These are phyloP conservation scores for Zoanthus sansibaricus DNA, from an alignment of 92 coral and sea anemone species.

Conservation along the genomic window DNA sequence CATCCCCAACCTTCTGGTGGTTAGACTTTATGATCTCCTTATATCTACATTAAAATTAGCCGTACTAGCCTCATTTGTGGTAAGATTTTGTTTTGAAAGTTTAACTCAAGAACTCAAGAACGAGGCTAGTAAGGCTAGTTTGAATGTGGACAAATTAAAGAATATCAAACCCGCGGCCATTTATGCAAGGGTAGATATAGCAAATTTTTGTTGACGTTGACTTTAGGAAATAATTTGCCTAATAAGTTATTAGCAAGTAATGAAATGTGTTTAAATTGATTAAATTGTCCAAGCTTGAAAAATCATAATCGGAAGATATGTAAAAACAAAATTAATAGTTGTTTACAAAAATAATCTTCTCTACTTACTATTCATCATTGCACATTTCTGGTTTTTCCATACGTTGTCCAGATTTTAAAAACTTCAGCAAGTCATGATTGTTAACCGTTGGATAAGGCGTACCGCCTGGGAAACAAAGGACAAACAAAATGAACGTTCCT, in stretches of 20 bases:
- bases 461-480: conserved; percentile 6
- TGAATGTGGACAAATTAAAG: too few relatives aligned
- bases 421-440: conserved; percentile 38
- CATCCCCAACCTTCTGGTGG: too few relatives aligned
- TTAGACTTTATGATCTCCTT: too few relatives aligned
- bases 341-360: not conserved
- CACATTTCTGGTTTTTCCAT: conserved; percentile 41
- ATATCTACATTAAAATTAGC: too few relatives aligned
- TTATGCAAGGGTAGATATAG: not conserved
- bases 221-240: not conserved
- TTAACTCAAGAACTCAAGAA: too few relatives aligned
- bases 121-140: too few relatives aligned
- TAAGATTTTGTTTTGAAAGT: too few relatives aligned
- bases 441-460: conserved; percentile 39
- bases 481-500: not conserved
- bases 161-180: too few relatives aligned
- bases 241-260: not conserved
- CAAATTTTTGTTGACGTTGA: not conserved
- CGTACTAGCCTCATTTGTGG: too few relatives aligned
- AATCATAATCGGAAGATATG: too few relatives aligned
- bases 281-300: too few relatives aligned
- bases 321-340: too few relatives aligned
- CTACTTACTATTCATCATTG: conserved; percentile 43
- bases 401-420: conserved; percentile 23
- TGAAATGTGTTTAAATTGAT: not conserved